Base-by-base conservation (phyloP, 2,113 vertebrate species). In the Odocoileus virginianus region DNA sequence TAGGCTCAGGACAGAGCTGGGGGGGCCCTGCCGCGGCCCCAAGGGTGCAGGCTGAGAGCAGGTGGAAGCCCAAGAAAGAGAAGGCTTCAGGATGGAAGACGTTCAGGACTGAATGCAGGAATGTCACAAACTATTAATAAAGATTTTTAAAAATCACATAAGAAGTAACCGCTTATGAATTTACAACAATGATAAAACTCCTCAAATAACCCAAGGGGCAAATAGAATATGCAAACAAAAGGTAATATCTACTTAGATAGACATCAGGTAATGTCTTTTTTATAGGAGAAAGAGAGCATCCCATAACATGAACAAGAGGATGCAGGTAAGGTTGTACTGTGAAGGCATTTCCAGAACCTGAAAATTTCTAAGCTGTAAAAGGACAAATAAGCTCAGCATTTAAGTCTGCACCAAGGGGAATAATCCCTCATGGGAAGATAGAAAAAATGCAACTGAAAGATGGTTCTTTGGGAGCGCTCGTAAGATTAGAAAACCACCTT, bases 11-110 rank as follows among this genome's bases (percentile, higher is more conserved):
- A 55, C 21, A 25, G 84, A 81, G 85, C 40, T 47, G 0, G 0
- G 5, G 57, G 25, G 4, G 17, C 17, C 8, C 19, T 0, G 25
- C 21, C 33, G 17, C 2, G 1, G 7, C 10, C 17, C 8, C 0
- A 9, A 6, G 58, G 30, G 19, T 0, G 1, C 28, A 47, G 2
- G 2, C 30, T 17, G 21, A 57, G 1, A 19, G 58, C 3, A 5
- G 61, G 33, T 0, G 6, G 27, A 7, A n/a, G 60, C 33, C 43
- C 52, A 16, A n/a, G 2, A 21, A 17, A 7, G 43, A 25, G 28
- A 2, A 6, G 4, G 19, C 60, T 25, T 45, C n/a, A 3, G 16
- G 92, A 58, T 1, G 3, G 52, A 45, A 30, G 61, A 52, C 14
- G 25, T 60, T 55, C 10, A 55, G 76, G 25, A 28, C 23, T 4